Evolutionary conservation across 2,888 invertebrate species (phyloP).

Genomic region (Melieria crassipennis): DNA sequence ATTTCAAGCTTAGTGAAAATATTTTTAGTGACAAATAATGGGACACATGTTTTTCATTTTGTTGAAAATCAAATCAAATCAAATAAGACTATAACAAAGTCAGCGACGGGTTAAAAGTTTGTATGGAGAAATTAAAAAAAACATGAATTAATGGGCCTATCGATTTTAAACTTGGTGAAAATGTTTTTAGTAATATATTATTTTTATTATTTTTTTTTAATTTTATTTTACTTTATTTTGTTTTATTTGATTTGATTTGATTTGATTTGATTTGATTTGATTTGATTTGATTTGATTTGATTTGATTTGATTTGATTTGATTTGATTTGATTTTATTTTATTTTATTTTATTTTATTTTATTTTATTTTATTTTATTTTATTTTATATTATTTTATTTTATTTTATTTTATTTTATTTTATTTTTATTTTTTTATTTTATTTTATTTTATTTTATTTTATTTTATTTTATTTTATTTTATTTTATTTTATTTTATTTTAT

Average conservation of each 20-base stretch:
- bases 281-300: not conserved
- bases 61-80: too few relatives aligned
- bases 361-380: not conserved
- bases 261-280: not conserved
- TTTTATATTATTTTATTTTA: not conserved
- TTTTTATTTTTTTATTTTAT: slow-evolving; percentile 2
- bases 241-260: not conserved
- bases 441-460: slow-evolving; percentile 11
- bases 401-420: slow-evolving; percentile 5
- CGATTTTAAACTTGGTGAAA: too few relatives aligned
- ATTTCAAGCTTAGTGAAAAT: too few relatives aligned
- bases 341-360: slow-evolving; percentile 2
- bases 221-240: not conserved
- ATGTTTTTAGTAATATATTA: too few relatives aligned
- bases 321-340: too few relatives aligned
- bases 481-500: slow-evolving; percentile 1
- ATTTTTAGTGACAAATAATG: too few relatives aligned
- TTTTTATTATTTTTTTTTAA: not conserved
- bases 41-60: too few relatives aligned
- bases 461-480: slow-evolving; percentile 8
- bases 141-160: too few relatives aligned
- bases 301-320: not conserved
- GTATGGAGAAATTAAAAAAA: too few relatives aligned
- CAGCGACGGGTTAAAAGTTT: too few relatives aligned
- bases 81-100: too few relatives aligned